Base-by-base conservation (phyloP, 1,140 invertebrate genomes). In the Trachymyrmex septentrionalis region DNA sequence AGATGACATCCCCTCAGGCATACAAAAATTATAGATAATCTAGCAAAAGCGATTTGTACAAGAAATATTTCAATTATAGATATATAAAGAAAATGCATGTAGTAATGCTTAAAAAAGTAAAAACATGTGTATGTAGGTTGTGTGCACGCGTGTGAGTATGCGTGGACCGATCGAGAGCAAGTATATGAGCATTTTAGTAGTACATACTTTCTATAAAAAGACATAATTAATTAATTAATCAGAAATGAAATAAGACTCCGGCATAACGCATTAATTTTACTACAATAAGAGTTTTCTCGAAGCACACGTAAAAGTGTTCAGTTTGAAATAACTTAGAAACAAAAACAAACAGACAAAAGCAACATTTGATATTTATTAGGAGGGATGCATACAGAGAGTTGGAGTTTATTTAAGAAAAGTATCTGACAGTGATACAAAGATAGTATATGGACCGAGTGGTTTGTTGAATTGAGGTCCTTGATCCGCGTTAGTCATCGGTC, bases 401-500 rank as follows among this genome's bases (percentile, higher is more conserved):
- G 48, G 14, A 69, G 50, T 27, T 69, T 50, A 14, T 67, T 57
- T 24, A 50, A 55, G 3, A 81, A 53, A 71, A 64, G 3, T 50
- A 57, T 34, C 24, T 81, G 34, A 21, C 30, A 9, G 55, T 44
- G 30, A 81, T 55, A 61, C 30, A 73, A 73, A 73, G 44, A 21
- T 16, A 4, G 34, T 24, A 63, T n/a, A 63, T 44, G n/a, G 12
- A 55, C 48, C 73, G 73, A 66, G 55, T 16, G 30, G 44, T 38
- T 14, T 10, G 81, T 75, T 34, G 21, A 30, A 63, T 77, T 24
- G n/a, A 66, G 72, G 59, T 76, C 44, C 44, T 61, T 53, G 78
- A 57, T 48, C 77, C 19, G 34, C 34, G 57, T 78, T 76, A 64
- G 59, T 85, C 82, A 78, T 53, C 48, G 21, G 38, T 66, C 21